Base-by-base conservation (phyloP, 2,888 invertebrate species). In the Spodoptera littoralis region DNA sequence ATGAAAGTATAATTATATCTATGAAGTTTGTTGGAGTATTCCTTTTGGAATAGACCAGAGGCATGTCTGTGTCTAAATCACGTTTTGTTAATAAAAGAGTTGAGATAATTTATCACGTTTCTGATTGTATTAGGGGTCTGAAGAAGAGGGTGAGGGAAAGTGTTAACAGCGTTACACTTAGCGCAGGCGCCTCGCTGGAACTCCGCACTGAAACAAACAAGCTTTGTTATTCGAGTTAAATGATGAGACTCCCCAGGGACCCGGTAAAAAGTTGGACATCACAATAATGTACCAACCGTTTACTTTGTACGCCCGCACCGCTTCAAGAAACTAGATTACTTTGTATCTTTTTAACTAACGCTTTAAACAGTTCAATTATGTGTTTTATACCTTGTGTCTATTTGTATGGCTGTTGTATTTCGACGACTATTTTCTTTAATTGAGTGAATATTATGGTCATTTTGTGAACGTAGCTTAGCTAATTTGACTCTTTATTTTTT, bases 171-270 rank as follows among this genome's bases (percentile, higher is more conserved):
- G 85, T 90, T 90, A 91, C 84, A 86, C 86, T 91, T 83, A 89
- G 83, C 83, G 87, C 84, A 76, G 89, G 79, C 79, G 82, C 85
- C 73, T 81, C 86, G 81, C 87, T 82, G 73, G 92, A 89, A 86
- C 93, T 94, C 88, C 91, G 82, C 86, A 94, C 93, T 93, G 92
- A 77, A 93, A 93, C 91, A 93, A 91, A 90, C 78, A 87, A 86
- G 74, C 71, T 82, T 73, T 77, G 82, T 88, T 85, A 85, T 81
- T 77, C 67, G 65, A 76, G 65, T 73, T 74, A 74, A 77, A 73
- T 65, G 64, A 77, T 60, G 65, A 74, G 73, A 66, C 63, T 73
- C 66, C 62, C 58, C 30, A 18, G 54, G 60, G 62, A 72, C 64
- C 55, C 58, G 64, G 68, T 64, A 72, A 77, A 77, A 72, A 77